These are phyloP conservation scores for Mormyrus lacerda DNA, from an alignment of 2,113 vertebrate genomes.

Conservation along the genomic window DNA sequence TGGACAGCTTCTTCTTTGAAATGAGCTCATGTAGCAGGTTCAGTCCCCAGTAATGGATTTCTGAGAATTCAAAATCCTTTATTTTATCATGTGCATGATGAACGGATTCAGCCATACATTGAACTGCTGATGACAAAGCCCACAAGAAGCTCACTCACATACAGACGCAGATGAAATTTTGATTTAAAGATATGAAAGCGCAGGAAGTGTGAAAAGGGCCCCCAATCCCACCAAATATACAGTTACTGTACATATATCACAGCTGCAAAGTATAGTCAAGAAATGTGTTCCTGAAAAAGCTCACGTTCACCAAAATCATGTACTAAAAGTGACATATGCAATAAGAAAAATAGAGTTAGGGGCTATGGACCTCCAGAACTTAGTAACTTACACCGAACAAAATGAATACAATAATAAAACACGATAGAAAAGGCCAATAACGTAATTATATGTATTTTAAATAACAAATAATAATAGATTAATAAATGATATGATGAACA, in stretches of 20 bases:
- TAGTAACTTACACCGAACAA: neutral
- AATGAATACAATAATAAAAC: neutral
- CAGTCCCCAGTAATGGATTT: conserved; percentile 83
- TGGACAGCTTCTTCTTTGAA: conserved; percentile 72
- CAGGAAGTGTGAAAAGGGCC: neutral
- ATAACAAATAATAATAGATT: no score
- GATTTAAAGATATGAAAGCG: neutral
- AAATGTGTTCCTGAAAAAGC: neutral
- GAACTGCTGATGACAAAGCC: neutral
- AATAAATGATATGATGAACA: no score
- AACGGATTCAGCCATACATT: neutral
- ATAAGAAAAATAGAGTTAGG: neutral
- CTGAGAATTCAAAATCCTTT: conserved; percentile 49
- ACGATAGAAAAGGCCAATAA: neutral
- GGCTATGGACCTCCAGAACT: neutral
- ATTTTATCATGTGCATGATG: neutral
- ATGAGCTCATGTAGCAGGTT: conserved; percentile 72
- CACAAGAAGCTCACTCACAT: neutral
- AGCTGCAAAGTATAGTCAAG: neutral
- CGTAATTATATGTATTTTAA: neutral
- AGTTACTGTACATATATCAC: neutral
- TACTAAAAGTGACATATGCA: neutral
- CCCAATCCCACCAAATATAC: neutral
- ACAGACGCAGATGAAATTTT: neutral
- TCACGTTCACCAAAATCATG: neutral